These are phyloP conservation scores for Drosophila pseudotakahashii DNA, from an alignment of 2,888 invertebrate genomes.

Conservation along the genomic window DNA sequence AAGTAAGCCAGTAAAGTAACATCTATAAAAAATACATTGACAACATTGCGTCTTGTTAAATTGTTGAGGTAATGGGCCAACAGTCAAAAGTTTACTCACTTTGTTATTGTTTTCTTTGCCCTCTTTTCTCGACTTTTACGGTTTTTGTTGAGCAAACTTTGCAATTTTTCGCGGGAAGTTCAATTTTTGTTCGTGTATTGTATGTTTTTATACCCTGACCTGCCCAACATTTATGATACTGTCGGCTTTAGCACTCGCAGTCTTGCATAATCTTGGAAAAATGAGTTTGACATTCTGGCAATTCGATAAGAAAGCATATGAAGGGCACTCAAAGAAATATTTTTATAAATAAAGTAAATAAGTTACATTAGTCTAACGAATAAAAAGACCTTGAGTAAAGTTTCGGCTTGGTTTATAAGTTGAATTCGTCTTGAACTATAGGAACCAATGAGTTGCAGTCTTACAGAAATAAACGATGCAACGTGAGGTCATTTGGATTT, in stretches of 20 bases:
- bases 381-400: neutral
- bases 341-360: neutral
- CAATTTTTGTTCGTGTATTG: slow-evolving; percentile 16
- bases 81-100: slow-evolving; percentile 24
- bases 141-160: slow-evolving; percentile 50
- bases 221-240: slow-evolving; percentile 30
- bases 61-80: slow-evolving; percentile 27
- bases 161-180: slow-evolving; percentile 38
- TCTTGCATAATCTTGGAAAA: slow-evolving; percentile 12
- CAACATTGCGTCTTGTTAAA: slow-evolving; percentile 35
- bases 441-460: slow-evolving; percentile 1
- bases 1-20: slow-evolving; percentile 14
- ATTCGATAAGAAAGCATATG: slow-evolving; percentile 5
- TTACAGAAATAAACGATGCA: slow-evolving; percentile 5
- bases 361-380: neutral
- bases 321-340: neutral
- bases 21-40: slow-evolving; percentile 31
- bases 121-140: slow-evolving; percentile 9
- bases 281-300: slow-evolving; percentile 8
- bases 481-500: slow-evolving; percentile 33
- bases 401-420: neutral
- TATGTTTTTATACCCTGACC: slow-evolving; percentile 27
- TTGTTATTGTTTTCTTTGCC: slow-evolving; percentile 22
- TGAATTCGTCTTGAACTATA: slow-evolving; percentile 2
- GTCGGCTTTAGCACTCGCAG: slow-evolving; percentile 1